These are phyloP conservation scores for Phalera bucephala DNA, from an alignment of 2,888 invertebrate species.

Conservation along the genomic window DNA sequence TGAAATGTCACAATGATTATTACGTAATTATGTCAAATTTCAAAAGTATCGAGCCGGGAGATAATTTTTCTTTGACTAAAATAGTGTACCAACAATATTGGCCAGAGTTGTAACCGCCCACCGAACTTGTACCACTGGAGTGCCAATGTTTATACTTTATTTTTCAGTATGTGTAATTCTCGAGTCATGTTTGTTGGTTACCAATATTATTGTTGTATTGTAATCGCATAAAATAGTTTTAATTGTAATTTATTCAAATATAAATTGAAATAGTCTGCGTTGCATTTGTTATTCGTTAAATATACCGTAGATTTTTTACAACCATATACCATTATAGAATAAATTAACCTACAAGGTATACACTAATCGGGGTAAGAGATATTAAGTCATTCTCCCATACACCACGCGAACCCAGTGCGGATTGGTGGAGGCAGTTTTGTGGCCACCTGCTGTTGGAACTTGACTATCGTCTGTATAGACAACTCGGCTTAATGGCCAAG, in stretches of 20 bases:
- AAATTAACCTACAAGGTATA: too few relatives aligned
- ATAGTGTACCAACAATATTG: conserved; percentile 32
- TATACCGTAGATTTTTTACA: too few relatives aligned
- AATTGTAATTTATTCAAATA: conserved; percentile 66
- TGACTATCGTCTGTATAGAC: too few relatives aligned
- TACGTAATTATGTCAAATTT: conserved; percentile 6
- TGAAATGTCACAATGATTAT: not conserved
- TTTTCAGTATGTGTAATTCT: conserved; percentile 28
- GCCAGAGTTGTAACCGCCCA: conserved; percentile 49
- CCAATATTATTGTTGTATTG: conserved; percentile 53
- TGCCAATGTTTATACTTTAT: conserved; percentile 40
- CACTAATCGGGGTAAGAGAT: too few relatives aligned
- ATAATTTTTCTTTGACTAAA: conserved; percentile 13
- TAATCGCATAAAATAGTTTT: conserved; percentile 68
- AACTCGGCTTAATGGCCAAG: too few relatives aligned
- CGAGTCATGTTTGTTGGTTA: conserved; percentile 24
- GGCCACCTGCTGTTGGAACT: too few relatives aligned
- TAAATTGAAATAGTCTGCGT: conserved; percentile 55
- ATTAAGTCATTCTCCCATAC: too few relatives aligned
- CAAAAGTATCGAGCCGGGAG: conserved; percentile 32
- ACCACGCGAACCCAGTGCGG: too few relatives aligned
- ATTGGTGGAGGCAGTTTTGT: too few relatives aligned
- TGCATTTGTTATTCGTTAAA: conserved; percentile 40
- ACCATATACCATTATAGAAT: too few relatives aligned
- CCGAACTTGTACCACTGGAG: conserved; percentile 47